Evolutionary conservation across 2,888 invertebrate genomes (phyloP).

Genomic region (Abscondita cerata): DNA sequence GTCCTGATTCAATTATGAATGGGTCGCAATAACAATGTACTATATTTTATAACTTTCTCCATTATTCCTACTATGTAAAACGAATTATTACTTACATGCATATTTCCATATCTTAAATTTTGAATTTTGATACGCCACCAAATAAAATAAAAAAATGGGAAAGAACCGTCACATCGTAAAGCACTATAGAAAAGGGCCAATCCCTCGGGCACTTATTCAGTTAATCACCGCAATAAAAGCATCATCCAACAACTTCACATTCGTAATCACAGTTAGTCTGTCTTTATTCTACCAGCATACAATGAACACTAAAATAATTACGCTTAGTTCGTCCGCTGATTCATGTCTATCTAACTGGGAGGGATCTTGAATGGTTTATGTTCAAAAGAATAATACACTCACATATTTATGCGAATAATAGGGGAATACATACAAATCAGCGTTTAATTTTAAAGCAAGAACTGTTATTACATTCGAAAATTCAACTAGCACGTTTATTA

Average conservation of each 20-base stretch:
- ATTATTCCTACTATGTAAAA: not conserved
- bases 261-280: not conserved
- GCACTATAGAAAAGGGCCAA: not conserved
- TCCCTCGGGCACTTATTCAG: not conserved
- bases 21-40: not conserved
- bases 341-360: conserved; percentile 20
- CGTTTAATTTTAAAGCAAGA: too few species aligned
- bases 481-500: too few species aligned
- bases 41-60: conserved; percentile 1
- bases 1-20: too few species aligned
- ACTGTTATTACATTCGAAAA: too few species aligned
- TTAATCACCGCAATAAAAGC: not conserved
- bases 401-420: conserved; percentile 1
- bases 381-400: conserved; percentile 8
- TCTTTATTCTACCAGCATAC: conserved; percentile 14
- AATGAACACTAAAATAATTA: conserved; percentile 19
- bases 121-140: too few species aligned
- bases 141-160: conserved; percentile 10
- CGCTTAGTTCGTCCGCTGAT: conserved; percentile 24
- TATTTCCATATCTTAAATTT: conserved; percentile 49
- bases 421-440: too few species aligned
- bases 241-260: conserved; percentile 16
- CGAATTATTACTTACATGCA: conserved; percentile 48
- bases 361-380: conserved; percentile 7
- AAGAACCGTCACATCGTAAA: not conserved